Evolutionary conservation across 2,113 vertebrate species (phyloP).

Genomic region (Prietella phreatophila): DNA sequence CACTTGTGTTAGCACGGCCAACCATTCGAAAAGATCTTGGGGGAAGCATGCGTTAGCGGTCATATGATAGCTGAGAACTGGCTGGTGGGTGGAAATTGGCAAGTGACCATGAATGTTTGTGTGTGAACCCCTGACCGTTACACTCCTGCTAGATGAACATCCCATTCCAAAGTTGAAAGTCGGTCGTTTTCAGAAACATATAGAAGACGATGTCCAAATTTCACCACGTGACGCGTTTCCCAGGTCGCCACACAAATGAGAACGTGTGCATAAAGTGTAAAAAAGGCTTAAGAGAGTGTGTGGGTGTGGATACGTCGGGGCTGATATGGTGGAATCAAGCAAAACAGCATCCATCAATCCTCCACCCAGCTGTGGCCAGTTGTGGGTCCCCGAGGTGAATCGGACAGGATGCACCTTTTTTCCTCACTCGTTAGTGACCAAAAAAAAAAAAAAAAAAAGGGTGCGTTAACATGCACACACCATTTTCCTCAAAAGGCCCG

Average conservation of each 20-base stretch:
- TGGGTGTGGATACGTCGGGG: background rate
- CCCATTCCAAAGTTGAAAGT: background rate
- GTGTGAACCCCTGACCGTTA: background rate
- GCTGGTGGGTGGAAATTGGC: background rate
- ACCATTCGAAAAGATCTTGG: background rate
- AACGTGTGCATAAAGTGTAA: background rate
- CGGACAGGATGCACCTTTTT: conserved; percentile 54
- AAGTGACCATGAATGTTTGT: background rate
- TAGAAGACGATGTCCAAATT: background rate
- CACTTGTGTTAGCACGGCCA: background rate
- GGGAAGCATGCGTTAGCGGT: background rate
- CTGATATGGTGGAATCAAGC: background rate
- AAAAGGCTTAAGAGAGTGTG: too few relatives aligned
- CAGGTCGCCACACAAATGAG: background rate
- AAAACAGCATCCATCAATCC: conserved; percentile 17
- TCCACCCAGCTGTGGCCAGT: conserved; percentile 29
- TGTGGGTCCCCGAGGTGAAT: conserved; percentile 24
- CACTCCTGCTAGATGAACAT: background rate
- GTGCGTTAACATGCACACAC: conserved; percentile 21
- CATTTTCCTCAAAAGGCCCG: conserved; percentile 52
- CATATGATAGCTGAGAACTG: background rate
- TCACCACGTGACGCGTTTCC: background rate
- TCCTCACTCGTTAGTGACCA: conserved; percentile 7
- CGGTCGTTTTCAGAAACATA: background rate
- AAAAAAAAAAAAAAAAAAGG: background rate